Base-by-base conservation (phyloP, 2,113 vertebrate species). In the Carassius gibelio region DNA sequence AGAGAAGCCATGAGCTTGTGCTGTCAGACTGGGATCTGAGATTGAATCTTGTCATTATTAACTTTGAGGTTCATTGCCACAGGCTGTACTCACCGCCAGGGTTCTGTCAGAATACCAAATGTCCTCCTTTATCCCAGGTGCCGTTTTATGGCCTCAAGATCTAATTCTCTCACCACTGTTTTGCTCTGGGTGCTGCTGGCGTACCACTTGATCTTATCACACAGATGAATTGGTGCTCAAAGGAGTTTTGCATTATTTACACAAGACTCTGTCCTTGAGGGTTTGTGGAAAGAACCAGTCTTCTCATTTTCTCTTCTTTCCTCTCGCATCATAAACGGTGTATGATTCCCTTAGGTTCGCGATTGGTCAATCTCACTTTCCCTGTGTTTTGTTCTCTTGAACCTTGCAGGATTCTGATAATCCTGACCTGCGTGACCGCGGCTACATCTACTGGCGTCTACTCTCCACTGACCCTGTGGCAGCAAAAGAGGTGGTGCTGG, bases 361-460 rank as follows among this genome's bases (percentile, higher is more conserved):
- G 10, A 3, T 15, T 85, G 6, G 52, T 80, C 11, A 26, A 8
- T 15, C 14, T 81, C 10, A 26, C 3, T 45, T 62, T 23, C 23
- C 48, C 7, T 74, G 50, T 76, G 13, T 13, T 26, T 84, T 48
- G 10, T 15, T 38, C 14, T 21, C 15, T 72, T 17, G 69, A 23
- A 86, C 4, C 84, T 50, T 45, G 0, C 84, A 99, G 98, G 98
- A 99, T 91, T 99, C 98, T 0, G 98, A 99, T 91, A 99, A 99
- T 90, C 98, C 98, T 0, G 98, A 99, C 92, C 94, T 99, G 89
- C 94, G 98, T 83, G 98, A 99, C 78, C 96, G 98, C 0, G 98
- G 98, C 5, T 99, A 99, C 93, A 99, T 99, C 94, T 99, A 99
- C 92, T 99, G 98, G 98, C 97, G 98, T 66, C 95, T 99, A 91